Evolutionary conservation across 2,888 invertebrate genomes (phyloP), one percentile per base, ranked within the genome.

Genomic region (Diploptera punctata): DNA sequence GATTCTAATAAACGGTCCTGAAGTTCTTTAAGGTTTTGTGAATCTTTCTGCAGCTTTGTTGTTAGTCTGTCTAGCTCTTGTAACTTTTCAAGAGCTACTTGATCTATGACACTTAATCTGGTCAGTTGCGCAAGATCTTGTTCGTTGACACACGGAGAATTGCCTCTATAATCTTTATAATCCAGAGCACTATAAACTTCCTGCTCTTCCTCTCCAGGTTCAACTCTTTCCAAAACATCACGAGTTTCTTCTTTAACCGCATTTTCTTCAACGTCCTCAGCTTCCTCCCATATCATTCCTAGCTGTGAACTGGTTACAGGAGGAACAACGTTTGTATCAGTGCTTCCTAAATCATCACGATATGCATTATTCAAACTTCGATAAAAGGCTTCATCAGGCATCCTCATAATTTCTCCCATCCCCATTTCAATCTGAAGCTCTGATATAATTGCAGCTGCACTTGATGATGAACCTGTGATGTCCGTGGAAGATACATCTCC

Each of bases 231-330:
- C 43, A 86, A 85, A 76, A 86, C 84, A 75, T 77, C 76, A 69
- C 76, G 44, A 75, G 71, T 71, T 54, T 71, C 74, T 54, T 76
- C 77, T 43, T 74, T 70, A 75, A 69, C 75, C 49, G 73, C 79
- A 44, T 18, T 47, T 54, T 88, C 88, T 75, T 91, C 91, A 29
- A 84, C 83, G 77, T 94, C 93, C 82, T 93, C 93, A 13, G 91
- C 90, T 78, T 93, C 93, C 82, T 94, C 94, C 91, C 94, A 93
- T 77, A 94, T 94, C 91, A 94, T 93, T 75, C 91, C 93, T 76
- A 94, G 84, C 77, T 94, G 93, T 67, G 92, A 92, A 75, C 88
- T 84, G 71, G 91, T 89, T 75, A 90, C 86, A 74, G 88, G 84
- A 71, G 91, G 90, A 75, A 90, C 86, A 18, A 76, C 75, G 24